Conservation (phyloP, 2,888 invertebrate species). For the Epirrhoe tristata region DNA sequence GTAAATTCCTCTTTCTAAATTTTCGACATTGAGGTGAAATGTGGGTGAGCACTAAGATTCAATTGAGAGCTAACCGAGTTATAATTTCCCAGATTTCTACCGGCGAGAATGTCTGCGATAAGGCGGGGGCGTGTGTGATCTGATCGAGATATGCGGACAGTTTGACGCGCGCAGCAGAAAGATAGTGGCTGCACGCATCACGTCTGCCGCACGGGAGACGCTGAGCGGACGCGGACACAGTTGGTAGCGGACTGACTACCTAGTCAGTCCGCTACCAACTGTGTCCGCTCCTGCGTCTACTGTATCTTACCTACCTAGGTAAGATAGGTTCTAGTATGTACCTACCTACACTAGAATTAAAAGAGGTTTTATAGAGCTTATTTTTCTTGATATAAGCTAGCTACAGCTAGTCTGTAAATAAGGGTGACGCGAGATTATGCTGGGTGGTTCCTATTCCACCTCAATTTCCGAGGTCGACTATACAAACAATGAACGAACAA, state of each 20-base stretch:
- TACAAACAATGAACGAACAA: too few relatives aligned
- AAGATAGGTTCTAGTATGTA: too few relatives aligned
- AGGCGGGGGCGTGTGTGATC: slow-evolving; percentile 27
- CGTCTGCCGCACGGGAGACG: slow-evolving; percentile 8
- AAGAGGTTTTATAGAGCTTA: too few relatives aligned
- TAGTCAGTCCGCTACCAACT: neutral
- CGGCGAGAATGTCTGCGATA: slow-evolving; percentile 38
- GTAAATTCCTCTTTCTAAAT: too few relatives aligned
- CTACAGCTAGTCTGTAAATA: too few relatives aligned
- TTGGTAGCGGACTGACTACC: neutral
- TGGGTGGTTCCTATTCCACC: too few relatives aligned
- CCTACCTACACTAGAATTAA: too few relatives aligned
- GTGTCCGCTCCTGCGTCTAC: neutral
- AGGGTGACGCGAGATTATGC: too few relatives aligned
- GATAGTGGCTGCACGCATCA: slow-evolving; percentile 39
- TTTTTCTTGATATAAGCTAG: too few relatives aligned
- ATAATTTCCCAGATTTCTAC: slow-evolving; percentile 35
- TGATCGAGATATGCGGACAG: slow-evolving; percentile 37
- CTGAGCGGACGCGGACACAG: neutral
- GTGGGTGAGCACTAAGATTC: neutral
- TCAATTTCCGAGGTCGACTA: too few relatives aligned
- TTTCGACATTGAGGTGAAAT: neutral
- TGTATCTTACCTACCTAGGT: too few relatives aligned
- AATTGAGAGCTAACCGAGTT: neutral
- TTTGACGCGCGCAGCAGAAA: slow-evolving; percentile 39